Evolutionary conservation across 2,888 invertebrate genomes (phyloP), one percentile per base, ranked within the genome.

Genomic region (Mamestra brassicae): DNA sequence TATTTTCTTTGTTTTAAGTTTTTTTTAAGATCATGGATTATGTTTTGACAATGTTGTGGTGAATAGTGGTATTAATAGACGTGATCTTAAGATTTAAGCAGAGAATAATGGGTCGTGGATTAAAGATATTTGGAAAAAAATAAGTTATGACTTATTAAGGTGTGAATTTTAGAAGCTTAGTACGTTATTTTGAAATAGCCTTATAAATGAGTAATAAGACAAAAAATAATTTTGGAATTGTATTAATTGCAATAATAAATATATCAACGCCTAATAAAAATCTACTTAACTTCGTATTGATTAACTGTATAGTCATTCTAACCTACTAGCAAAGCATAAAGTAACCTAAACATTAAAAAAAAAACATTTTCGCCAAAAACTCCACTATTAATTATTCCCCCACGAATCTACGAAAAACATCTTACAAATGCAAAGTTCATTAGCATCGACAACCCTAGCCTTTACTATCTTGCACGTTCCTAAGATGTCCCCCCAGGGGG

Each of bases 401-500:
- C 84, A 83, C 85, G 87, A 80, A 86, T 85, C 86, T 85, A 76
- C 74, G 55, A 83, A 92, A 90, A 91, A 86, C 88, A 89, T 88
- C 84, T 88, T 83, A 91, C 92, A 90, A 90, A 90, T 34, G 38
- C 74, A 95, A 95, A 96, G 96, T 96, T 96, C 96, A 96, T 96
- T 96, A 96, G 95, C 94, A 93, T 89, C 89, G 92, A 67, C 95
- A 96, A 90, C 96, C 96, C 96, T 95, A 92, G 87, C 88, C 91
- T 93, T 93, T 94, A 96, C 96, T 96, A 96, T 96, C 96, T 95
- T 94, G 95, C 95, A 94, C 95, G 95, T 94, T 95, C 94, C 95
- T 96, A 95, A 95, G 96, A 95, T 94, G 92, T 88, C 92, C 91
- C 92, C 89, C 91, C 84, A 71, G 77, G 83, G 90, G 91, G 92